phyloP scores from a whole-genome alignment of 2,888 invertebrate species.

The Rhagophthalmus giganteus region DNA sequence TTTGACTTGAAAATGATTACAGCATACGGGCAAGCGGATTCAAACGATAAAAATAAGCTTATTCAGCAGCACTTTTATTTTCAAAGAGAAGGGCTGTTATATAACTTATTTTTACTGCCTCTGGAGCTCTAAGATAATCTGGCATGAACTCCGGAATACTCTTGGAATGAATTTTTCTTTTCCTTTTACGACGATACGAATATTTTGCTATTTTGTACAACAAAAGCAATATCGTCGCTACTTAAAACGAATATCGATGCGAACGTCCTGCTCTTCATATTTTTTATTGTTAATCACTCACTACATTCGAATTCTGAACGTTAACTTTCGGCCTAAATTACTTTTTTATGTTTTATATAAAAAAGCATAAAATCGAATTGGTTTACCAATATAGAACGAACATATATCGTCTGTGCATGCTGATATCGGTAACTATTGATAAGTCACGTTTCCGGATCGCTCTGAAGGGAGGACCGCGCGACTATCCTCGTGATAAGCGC shows the following conservation, averaged over 20 bases:
- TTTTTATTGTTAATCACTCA: neutral
- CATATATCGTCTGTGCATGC: neutral
- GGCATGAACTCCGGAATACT: constrained; percentile 25
- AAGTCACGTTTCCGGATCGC: neutral
- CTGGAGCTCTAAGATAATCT: constrained; percentile 29
- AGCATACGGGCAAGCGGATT: constrained; percentile 28
- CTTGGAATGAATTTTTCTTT: constrained; percentile 26
- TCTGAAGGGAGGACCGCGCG: neutral
- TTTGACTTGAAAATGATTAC: constrained; percentile 28
- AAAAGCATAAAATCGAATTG: neutral
- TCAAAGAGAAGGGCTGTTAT: constrained; percentile 27
- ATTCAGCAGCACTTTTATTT: constrained; percentile 31
- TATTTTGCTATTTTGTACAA: constrained; percentile 14
- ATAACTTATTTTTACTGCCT: constrained; percentile 32
- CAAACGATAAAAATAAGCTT: constrained; percentile 30
- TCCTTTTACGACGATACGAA: constrained; percentile 14
- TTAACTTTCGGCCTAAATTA: too few species aligned
- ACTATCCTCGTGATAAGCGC: neutral
- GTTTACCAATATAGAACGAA: neutral
- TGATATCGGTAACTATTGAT: neutral
- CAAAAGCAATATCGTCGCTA: neutral
- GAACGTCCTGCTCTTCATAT: neutral
- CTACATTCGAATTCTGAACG: too few species aligned
- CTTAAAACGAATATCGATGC: neutral
- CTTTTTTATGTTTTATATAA: too few species aligned